Base-by-base conservation (phyloP, 2,888 invertebrate species). In the Drosophila kambysellisi region DNA sequence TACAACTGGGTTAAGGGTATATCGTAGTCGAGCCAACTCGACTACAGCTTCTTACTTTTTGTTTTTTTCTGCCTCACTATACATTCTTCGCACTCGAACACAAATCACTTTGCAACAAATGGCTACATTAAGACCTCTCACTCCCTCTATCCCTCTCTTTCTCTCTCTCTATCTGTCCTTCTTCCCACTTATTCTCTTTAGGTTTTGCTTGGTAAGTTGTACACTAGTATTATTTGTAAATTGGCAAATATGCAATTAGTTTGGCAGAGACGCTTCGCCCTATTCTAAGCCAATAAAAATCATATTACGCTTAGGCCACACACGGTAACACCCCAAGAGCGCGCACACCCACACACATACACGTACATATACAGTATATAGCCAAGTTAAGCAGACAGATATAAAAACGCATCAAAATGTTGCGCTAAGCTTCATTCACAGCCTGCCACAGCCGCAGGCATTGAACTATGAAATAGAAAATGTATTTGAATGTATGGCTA, bases 351-450 rank as follows among this genome's bases (percentile, higher is more conserved):
- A 48, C 4, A 25, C 9, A 53, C 53, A 53, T 46, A 51, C 41
- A 43, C 20, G 43, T 37, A 39, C 20, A 56, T 53, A 59, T 37
- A 37, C 20, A 46, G 57, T 70, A 25, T 15, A 52, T 25, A 46
- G n/a, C 52, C 46, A 56, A 11, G 35, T 43, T 6, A 9, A 15
- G 53, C 57, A 75, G 73, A 59, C 76, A 73, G 68, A 76, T 71
- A 81, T 73, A 74, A 81, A 81, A 86, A 79, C 75, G 89, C 89
- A 85, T 80, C 88, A 87, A 85, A 85, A 80, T 85, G 85, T 84
- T 84, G 75, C 85, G 71, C 82, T 84, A 80, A 85, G 84, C 89
- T 88, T 84, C 82, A 75, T 89, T 73, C 88, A 78, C 71, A 78
- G 72, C 69, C 72, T 74, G 76, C 65, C 84, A 64, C 70, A 68